A percentile compares a stretch with the other conserved stretches of the same genome.
Evolutionary conservation across 2,888 invertebrate genomes (phyloP).

Genomic region (Agapostemon virescens): DNA sequence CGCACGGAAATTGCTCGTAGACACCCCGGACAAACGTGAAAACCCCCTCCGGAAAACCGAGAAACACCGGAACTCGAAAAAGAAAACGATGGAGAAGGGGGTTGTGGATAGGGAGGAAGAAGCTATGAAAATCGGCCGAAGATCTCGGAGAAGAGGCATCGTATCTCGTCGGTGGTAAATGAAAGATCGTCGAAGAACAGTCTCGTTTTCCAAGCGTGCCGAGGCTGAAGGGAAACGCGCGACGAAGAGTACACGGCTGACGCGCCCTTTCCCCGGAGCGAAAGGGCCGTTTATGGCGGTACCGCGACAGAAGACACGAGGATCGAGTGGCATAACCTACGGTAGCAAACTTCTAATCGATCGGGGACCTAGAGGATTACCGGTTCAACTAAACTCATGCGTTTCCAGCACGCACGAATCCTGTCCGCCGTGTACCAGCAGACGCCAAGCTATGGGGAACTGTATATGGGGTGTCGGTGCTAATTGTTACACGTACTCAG

Average conservation of each 20-base stretch:
- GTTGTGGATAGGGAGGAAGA: background rate
- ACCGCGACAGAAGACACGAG: background rate
- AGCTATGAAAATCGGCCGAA: background rate
- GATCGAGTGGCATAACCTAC: background rate
- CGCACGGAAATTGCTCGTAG: background rate
- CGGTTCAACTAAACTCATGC: background rate
- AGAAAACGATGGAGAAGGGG: background rate
- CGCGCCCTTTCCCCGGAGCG: background rate
- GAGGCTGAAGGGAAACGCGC: background rate
- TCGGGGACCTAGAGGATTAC: background rate
- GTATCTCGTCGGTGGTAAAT: background rate
- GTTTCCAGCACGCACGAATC: background rate
- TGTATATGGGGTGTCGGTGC: constrained; percentile 26
- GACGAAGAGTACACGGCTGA: background rate
- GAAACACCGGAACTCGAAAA: background rate
- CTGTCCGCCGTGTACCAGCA: constrained; percentile 3
- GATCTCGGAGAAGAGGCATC: background rate
- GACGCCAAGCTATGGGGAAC: constrained; percentile 18
- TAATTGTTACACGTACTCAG: constrained; percentile 51
- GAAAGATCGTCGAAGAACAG: background rate
- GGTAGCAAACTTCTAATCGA: constrained; percentile 11
- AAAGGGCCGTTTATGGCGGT: background rate
- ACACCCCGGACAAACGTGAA: background rate
- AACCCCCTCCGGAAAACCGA: background rate
- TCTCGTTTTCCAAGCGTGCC: constrained; percentile 24